These are phyloP conservation scores for Priocnemis perturbator DNA, from an alignment of 2,888 invertebrate species.

Conservation along the genomic window DNA sequence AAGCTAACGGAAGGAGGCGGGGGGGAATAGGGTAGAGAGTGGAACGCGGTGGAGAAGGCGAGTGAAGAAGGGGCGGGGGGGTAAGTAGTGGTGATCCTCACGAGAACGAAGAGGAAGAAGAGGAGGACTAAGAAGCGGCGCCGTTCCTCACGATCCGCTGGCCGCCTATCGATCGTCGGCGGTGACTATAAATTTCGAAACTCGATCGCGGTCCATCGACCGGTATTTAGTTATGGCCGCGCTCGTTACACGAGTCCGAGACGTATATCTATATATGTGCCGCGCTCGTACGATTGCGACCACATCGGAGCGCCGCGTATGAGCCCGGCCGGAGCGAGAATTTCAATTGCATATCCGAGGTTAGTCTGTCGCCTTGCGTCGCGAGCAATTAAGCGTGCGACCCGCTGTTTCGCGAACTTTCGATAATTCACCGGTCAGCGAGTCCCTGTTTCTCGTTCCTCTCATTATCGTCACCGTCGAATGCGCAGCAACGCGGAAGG, in stretches of 20 bases:
- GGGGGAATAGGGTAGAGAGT: background rate
- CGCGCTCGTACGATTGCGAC: background rate
- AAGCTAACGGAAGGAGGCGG: no score
- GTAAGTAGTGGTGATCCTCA: conserved; percentile 3
- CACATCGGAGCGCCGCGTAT: conserved; percentile 3
- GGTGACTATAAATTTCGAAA: conserved; percentile 36
- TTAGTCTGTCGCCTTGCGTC: no score
- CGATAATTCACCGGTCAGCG: no score
- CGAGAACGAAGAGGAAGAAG: conserved; percentile 6
- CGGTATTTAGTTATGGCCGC: conserved; percentile 35
- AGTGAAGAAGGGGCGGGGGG: conserved; percentile 4
- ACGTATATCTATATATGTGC: conserved; percentile 12
- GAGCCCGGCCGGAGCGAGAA: conserved; percentile 19
- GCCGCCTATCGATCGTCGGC: conserved; percentile 21
- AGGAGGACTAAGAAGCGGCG: no score
- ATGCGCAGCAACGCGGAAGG: no score
- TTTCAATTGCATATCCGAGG: conserved; percentile 20
- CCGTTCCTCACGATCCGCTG: conserved; percentile 1
- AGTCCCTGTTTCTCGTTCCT: no score
- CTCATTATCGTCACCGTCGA: no score
- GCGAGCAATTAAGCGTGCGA: no score
- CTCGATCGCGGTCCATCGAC: conserved; percentile 19
- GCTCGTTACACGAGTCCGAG: conserved; percentile 31
- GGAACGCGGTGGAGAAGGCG: background rate
- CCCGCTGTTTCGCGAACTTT: no score